A percentile compares a stretch with the other conserved stretches of the same genome.
Conservation (phyloP, 2,888 invertebrate genomes). For the Sipha maydis region DNA sequence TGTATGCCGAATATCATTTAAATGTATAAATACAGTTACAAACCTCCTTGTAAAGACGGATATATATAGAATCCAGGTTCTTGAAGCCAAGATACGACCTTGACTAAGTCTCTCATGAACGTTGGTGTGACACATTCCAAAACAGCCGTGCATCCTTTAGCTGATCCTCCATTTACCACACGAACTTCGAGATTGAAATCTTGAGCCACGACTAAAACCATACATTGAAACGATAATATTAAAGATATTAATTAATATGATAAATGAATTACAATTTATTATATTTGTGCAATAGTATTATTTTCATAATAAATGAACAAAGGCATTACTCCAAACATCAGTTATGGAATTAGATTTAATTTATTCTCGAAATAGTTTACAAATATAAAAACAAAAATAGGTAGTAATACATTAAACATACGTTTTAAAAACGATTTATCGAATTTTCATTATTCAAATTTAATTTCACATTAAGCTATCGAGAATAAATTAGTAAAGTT, state of each 20-base stretch:
- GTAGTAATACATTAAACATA: no score
- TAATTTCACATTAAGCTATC: neutral
- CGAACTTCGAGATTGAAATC: slow-evolving; percentile 79
- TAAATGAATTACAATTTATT: neutral
- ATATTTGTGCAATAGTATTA: neutral
- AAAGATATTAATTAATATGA: neutral
- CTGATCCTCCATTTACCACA: slow-evolving; percentile 73
- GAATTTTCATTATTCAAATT: neutral
- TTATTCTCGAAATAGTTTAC: neutral
- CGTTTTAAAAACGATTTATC: neutral
- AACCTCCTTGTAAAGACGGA: slow-evolving; percentile 80
- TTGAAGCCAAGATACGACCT: slow-evolving; percentile 80
- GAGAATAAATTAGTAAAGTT: neutral
- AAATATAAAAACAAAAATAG: neutral
- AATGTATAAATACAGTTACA: slow-evolving; percentile 66
- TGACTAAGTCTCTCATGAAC: slow-evolving; percentile 79
- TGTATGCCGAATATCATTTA: no score
- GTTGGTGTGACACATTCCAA: slow-evolving; percentile 78
- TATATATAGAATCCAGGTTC: slow-evolving; percentile 80
- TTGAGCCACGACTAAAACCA: slow-evolving; percentile 77
- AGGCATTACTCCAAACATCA: neutral
- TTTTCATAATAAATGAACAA: neutral
- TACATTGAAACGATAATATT: neutral
- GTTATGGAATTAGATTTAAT: neutral
- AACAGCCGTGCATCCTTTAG: slow-evolving; percentile 78